Conservation (phyloP, 2,113 vertebrate genomes). For the Malurus melanocephalus region DNA sequence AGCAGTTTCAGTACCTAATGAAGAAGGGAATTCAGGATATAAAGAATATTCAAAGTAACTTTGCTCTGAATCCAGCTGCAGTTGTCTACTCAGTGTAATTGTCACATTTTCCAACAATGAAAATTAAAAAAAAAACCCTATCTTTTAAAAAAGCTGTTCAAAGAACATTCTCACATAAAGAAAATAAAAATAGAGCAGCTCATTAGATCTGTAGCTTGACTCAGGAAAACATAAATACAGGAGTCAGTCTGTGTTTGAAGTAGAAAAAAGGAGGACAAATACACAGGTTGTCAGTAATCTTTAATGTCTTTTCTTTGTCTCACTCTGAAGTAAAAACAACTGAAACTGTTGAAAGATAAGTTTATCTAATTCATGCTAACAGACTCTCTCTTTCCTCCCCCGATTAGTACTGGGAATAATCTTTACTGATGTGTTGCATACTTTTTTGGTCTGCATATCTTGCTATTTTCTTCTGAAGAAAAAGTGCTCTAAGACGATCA, state of each 20-base stretch:
- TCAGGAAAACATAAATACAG: neutral
- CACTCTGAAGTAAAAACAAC: neutral
- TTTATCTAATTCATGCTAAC: neutral
- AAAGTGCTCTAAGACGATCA: neutral
- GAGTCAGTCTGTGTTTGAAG: conserved; percentile 26
- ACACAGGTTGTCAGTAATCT: conserved; percentile 4
- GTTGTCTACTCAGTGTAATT: neutral
- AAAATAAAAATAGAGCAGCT: conserved; percentile 28
- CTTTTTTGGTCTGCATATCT: neutral
- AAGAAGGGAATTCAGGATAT: neutral
- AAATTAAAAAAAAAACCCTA: neutral
- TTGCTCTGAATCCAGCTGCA: neutral
- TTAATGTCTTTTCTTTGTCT: conserved; percentile 2
- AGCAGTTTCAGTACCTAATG: conserved; percentile 23
- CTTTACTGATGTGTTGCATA: neutral
- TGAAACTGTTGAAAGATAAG: neutral
- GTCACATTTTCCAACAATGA: neutral
- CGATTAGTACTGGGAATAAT: neutral
- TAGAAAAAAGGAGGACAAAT: conserved; percentile 13
- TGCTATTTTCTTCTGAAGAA: neutral
- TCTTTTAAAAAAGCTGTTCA: neutral
- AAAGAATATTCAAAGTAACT: conserved; percentile 22
- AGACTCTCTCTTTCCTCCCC: neutral
- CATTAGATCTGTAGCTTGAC: conserved; percentile 40
- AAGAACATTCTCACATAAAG: neutral